Conservation (phyloP, 1,140 invertebrate species). For the Andricus grossulariae region DNA sequence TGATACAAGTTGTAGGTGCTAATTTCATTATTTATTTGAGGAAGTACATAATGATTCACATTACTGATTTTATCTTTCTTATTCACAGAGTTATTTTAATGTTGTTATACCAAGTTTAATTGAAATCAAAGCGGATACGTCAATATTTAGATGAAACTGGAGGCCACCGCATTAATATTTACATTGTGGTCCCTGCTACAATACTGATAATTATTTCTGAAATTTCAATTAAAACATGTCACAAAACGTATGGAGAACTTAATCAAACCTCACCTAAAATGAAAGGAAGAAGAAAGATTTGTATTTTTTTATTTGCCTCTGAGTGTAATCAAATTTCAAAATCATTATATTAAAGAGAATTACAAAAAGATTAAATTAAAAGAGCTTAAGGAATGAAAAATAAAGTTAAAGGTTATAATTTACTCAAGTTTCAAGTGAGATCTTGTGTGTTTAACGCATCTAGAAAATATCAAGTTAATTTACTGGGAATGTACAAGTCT, state of each 20-base stretch:
- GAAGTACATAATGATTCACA: no score
- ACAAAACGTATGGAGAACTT: constrained; percentile 5
- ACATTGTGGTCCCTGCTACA: constrained; percentile 3
- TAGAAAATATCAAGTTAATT: neutral
- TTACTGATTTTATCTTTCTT: no score
- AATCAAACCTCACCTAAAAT: neutral
- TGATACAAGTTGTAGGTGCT: no score
- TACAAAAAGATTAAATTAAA: no score
- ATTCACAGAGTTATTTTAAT: no score
- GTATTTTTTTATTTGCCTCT: neutral
- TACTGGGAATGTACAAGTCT: constrained; percentile 7
- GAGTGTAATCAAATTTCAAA: neutral
- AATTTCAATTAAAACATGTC: neutral
- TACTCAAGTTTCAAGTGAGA: neutral
- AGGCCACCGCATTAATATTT: neutral
- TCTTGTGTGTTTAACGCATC: neutral
- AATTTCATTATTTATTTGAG: no score
- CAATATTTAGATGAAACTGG: neutral
- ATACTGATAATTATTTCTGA: neutral
- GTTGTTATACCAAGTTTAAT: no score
- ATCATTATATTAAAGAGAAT: neutral
- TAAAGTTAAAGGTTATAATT: no score
- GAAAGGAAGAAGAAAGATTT: neutral
- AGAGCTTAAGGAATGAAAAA: no score
- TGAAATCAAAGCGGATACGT: neutral